Percentiles rank a stretch among this genome's conserved stretches.
Conservation (phyloP, 1,140 invertebrate species). For the Drosophila oshimai region DNA sequence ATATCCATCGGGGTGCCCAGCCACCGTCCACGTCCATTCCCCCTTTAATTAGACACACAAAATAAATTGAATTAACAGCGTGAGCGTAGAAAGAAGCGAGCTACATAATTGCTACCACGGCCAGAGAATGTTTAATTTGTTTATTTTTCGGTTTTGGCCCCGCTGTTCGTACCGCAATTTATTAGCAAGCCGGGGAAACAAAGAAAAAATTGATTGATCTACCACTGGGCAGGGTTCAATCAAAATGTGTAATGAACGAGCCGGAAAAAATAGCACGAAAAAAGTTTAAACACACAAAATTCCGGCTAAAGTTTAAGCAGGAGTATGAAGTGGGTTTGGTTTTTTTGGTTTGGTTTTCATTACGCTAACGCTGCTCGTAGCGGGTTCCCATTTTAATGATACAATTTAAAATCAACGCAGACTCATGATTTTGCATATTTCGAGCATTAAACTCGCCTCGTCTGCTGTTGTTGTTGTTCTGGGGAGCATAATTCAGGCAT, state of each 20-base stretch:
- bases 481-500: slow-evolving; percentile 70
- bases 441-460: slow-evolving; percentile 66
- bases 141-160: slow-evolving; percentile 45
- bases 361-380: slow-evolving; percentile 38
- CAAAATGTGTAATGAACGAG: slow-evolving; percentile 78
- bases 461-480: slow-evolving; percentile 14
- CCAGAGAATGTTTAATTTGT: slow-evolving; percentile 67
- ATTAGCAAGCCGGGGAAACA: slow-evolving; percentile 56
- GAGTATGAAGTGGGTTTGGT: slow-evolving; percentile 24
- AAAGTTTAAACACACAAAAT: slow-evolving; percentile 39
- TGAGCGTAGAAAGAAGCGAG: slow-evolving; percentile 36
- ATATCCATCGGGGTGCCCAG: too few species aligned
- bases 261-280: slow-evolving; percentile 62
- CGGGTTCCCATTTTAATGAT: slow-evolving; percentile 72
- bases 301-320: slow-evolving; percentile 20
- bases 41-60: slow-evolving; percentile 71
- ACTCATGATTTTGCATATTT: slow-evolving; percentile 81
- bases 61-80: slow-evolving; percentile 77
- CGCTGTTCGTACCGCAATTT: slow-evolving; percentile 41
- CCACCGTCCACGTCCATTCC: too few species aligned
- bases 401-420: slow-evolving; percentile 81
- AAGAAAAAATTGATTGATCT: slow-evolving; percentile 73
- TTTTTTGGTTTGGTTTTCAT: slow-evolving; percentile 68
- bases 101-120: slow-evolving; percentile 64
- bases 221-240: slow-evolving; percentile 64